Evolutionary conservation across 2,113 vertebrate genomes (phyloP), one percentile per base, ranked within the genome.

Genomic region (Ornithorhynchus anatinus): DNA sequence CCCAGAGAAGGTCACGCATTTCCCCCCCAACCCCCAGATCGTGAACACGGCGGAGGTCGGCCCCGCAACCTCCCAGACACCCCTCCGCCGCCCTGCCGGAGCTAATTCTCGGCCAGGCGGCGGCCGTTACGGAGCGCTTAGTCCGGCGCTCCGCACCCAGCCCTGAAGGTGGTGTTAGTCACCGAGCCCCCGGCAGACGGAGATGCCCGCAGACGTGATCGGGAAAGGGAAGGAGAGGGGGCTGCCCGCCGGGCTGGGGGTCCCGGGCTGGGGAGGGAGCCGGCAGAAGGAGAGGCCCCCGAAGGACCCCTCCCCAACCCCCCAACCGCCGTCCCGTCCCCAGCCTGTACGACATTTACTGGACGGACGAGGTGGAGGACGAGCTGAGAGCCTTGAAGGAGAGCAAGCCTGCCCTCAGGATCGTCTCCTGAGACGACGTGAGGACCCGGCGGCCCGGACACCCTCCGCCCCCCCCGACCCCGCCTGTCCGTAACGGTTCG

Each of bases 281-380:
- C 4, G 19, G 5, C 17, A 19, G 2, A 12, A 20, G 31, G 0
- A 6, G 27, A 32, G 23, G 2, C 1, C 1, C 5, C 4, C 1
- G 5, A 9, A 13, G 22, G 12, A n/a, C n/a, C n/a, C 5, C 8
- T 14, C n/a, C 19, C 19, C 5, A 1, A 4, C 15, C 19, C 12
- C 43, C 29, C 10, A 51, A 19, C 38, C 16, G 13, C 72, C n/a
- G 58, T 10, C 52, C 25, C 23, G 4, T 7, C 0, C 54, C 1
- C 60, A 94, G 93, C 14, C 82, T 94, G 42, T 94, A 89, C 0
- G 93, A 94, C 63, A 88, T 86, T 35, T 91, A 80, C 72, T 90
- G 89, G 91, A 73, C 77, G 0, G 13, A 75, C 22, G 77, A 77
- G 17, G 66, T 85, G 5, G 77, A 91, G 0, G 53, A 87, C 19